Evolutionary conservation across 2,888 invertebrate species (phyloP).

Genomic region (Stramonita haemastoma): DNA sequence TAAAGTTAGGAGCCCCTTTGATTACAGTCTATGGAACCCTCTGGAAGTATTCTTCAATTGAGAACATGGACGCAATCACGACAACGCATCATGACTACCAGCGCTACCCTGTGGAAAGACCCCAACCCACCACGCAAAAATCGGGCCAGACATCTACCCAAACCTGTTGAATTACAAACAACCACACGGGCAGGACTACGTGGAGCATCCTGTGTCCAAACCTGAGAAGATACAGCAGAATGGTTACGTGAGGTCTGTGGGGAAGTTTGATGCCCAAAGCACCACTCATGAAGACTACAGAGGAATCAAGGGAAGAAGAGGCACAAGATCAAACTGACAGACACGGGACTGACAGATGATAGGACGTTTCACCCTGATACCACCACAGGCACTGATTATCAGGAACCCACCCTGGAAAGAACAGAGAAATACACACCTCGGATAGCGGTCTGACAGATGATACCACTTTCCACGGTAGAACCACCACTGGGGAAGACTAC

Average conservation of each 20-base stretch:
- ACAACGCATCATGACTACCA: constrained; percentile 29
- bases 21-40: too few relatives aligned
- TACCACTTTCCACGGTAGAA: background rate
- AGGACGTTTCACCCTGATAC: background rate
- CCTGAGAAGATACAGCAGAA: background rate
- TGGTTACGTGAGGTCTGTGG: constrained; percentile 19
- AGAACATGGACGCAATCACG: constrained; percentile 35
- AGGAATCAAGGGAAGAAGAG: constrained; percentile 52
- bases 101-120: background rate
- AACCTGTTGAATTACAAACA: background rate
- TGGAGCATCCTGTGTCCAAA: background rate
- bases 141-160: too few relatives aligned
- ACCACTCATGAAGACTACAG: constrained; percentile 65
- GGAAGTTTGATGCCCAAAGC: constrained; percentile 64
- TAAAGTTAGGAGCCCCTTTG: too few relatives aligned
- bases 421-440: background rate
- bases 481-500: background rate
- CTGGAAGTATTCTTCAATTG: background rate
- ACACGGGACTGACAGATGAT: constrained; percentile 25
- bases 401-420: background rate
- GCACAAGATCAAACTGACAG: constrained; percentile 11
- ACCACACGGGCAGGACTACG: background rate
- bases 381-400: background rate
- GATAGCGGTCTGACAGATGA: background rate
- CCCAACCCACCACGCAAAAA: background rate